These are phyloP conservation scores for Neria commutata DNA, from an alignment of 2,888 invertebrate genomes.

Conservation along the genomic window DNA sequence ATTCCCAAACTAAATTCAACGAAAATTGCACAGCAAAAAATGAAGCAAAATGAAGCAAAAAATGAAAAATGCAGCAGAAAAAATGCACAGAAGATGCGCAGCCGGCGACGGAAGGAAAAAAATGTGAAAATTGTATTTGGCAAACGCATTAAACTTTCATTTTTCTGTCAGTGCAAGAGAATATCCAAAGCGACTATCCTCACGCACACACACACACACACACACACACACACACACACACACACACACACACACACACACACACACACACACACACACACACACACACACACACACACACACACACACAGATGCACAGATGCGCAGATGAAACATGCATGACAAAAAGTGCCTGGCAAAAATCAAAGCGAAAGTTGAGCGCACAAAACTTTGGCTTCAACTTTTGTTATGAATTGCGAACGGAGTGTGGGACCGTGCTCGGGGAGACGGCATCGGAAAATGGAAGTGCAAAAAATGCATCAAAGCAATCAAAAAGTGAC, in stretches of 20 bases:
- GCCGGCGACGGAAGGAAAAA: constrained; percentile 18
- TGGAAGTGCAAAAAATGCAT: constrained; percentile 53
- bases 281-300: constrained; percentile 6
- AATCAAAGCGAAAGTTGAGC: constrained; percentile 49
- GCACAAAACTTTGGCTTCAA: constrained; percentile 33
- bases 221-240: neutral
- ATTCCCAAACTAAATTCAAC: constrained; percentile 38
- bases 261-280: constrained; percentile 1
- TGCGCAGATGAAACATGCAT: constrained; percentile 39
- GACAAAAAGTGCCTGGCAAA: no score
- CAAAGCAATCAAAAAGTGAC: constrained; percentile 53
- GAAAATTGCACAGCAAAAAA: constrained; percentile 22
- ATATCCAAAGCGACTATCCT: constrained; percentile 20
- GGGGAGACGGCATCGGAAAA: constrained; percentile 33
- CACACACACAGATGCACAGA: neutral
- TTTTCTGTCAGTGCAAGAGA: constrained; percentile 47
- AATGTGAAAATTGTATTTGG: constrained; percentile 51
- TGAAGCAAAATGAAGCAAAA: constrained; percentile 9
- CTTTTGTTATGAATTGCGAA: constrained; percentile 51
- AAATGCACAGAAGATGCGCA: neutral
- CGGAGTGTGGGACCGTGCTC: neutral
- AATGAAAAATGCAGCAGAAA: neutral
- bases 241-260: neutral
- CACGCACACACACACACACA: neutral
- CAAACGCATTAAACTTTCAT: constrained; percentile 59